Base-by-base conservation (phyloP, 2,797 vertebrate species). In the Lithobates pipiens region DNA sequence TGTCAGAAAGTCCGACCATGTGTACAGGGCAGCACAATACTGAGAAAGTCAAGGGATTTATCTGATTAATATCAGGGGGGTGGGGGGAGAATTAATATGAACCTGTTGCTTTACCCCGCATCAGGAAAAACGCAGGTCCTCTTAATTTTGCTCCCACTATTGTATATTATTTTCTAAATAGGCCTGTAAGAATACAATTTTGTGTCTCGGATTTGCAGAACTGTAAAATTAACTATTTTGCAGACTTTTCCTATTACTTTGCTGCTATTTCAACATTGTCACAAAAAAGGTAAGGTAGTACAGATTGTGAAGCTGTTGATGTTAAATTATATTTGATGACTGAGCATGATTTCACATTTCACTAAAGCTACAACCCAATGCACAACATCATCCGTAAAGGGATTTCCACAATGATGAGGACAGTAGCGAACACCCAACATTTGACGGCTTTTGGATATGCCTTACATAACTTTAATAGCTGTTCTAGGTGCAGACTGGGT, bases 401-500 rank as follows among this genome's bases (percentile, higher is more conserved):
- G 70, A 82, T 74, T 82, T 82, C 69, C 29, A 73, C 50, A 65
- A 83, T 75, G 61, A 83, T 68, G 72, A 46, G 71, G 74, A 57
- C 36, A 34, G 82, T 65, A 69, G 67, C 42, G 65, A 76, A 83
- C 70, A 83, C 21, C 63, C 82, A 76, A 74, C 9, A 69, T 63
- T 61, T 61, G 75, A 75, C 25, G 18, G 69, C 46, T 76, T 44
- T 36, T 85, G 72, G 63, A 85, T 70, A 85, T 85, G 84, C 67
- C 84, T 85, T 75, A 80, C 84, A 85, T 57, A 80, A 69, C 71
- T 80, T 50, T 85, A 85, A 86, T 86, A 77, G 84, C 44, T 81
- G 34, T 69, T 86, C 76, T 81, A 81, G 61, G n/a, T 61, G 73
- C 63, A 36, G 79, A 80, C 71, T 75, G 70, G 61, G 72, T 76